Conservation (phyloP, 1,140 invertebrate genomes). For the Trichonephila clavipes region DNA sequence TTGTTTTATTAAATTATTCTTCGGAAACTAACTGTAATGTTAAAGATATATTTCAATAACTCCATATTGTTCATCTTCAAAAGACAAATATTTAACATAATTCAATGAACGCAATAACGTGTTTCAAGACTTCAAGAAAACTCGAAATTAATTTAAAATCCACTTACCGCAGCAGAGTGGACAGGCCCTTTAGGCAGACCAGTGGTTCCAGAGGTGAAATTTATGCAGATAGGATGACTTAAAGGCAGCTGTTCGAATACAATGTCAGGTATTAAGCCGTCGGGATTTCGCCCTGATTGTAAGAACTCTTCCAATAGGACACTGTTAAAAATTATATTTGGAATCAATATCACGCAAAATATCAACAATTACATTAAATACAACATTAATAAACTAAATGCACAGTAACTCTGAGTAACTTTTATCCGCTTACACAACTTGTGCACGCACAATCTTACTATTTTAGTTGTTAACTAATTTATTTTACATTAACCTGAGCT, state of each 20-base stretch:
- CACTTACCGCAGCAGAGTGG: constrained; percentile 84
- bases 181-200: constrained; percentile 86
- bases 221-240: constrained; percentile 84
- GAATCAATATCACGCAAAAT: too few species aligned
- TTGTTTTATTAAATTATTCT: too few species aligned
- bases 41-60: not conserved
- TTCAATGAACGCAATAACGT: not conserved
- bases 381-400: too few species aligned
- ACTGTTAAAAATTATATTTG: not conserved
- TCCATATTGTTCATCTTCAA: not conserved
- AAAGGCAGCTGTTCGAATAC: constrained; percentile 84
- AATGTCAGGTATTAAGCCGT: constrained; percentile 79
- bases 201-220: constrained; percentile 85
- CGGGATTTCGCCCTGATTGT: constrained; percentile 74
- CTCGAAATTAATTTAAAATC: not conserved
- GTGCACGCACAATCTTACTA: too few species aligned
- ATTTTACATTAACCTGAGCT: too few species aligned
- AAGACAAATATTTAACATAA: not conserved
- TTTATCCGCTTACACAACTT: too few species aligned
- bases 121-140: not conserved
- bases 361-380: too few species aligned
- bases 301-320: constrained; percentile 80
- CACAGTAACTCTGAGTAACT: too few species aligned
- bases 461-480: too few species aligned
- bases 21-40: too few species aligned